Base-by-base conservation (phyloP, 2,888 invertebrate species). In the Campoletis raptor region DNA sequence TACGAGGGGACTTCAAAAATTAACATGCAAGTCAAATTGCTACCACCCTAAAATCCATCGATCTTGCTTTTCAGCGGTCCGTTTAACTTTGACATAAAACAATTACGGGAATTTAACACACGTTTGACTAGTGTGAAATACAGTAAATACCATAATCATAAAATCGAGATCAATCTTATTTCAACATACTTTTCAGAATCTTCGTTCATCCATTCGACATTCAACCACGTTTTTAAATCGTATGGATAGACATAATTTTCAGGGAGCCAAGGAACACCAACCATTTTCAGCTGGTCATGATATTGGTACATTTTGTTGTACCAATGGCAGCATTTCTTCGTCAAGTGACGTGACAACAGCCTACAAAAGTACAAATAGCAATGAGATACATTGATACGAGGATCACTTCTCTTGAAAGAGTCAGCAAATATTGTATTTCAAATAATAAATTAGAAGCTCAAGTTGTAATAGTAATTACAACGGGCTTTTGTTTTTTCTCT, bases 221-320 rank as follows among this genome's bases (percentile, higher is more conserved):
- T 94, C 18, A 96, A 90, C 95, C 95, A 96, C 64, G 91, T 85
- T 82, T 93, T 93, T 61, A 96, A 92, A 91, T 96, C 92, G 70
- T 85, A 61, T 54, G 96, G 96, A 48, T 96, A 92, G 76, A 89
- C 86, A 91, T 95, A 95, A 66, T 93, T 90, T 6, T 91, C 76
- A 10, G 95, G 95, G 81, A 96, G 92, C 94, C 96, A 96, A 45
- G 91, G 79, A 24, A 95, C 79, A 8, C 96, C 96, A 88, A 95
- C 94, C 2, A 89, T 76, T 90, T 95, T 92, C 36, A 96, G 93
- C 81, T 92, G 92, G 57, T 92, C 90, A 45, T 94, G 87, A 89
- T 94, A 95, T 30, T 91, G 90, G 89, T 95, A 92, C 66, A 96
- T 91, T 77, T 92, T 92, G 15, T 94, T 92, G 89, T 96, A 96